Evolutionary conservation across 2,113 vertebrate species (phyloP), one percentile per base, ranked within the genome.

Genomic region (Podocnemis expansa): DNA sequence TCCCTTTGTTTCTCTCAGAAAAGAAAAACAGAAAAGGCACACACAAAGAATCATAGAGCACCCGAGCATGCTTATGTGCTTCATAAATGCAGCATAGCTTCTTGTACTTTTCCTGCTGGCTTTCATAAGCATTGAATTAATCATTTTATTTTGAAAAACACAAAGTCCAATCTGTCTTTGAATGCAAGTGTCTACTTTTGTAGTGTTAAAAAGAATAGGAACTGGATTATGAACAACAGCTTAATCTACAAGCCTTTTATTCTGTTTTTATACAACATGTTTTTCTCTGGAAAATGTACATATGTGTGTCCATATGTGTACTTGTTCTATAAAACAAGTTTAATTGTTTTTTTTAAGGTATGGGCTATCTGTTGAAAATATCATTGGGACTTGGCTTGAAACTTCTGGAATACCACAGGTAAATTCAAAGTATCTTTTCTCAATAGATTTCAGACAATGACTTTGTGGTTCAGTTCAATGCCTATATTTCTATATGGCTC

Each of bases 321-420:
- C n/a, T n/a, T n/a, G n/a, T 45, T 6, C 47, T 54, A 25, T 90
- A 45, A 85, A 51, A 10, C 51, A 55, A 43, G 76, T 80, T 95
- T 87, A 87, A 41, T 95, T 96, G 89, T 92, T 97, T 95, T 98
- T 98, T 98, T 98, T 2, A 97, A 99, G 99, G 96, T 97, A 96
- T 91, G 98, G 96, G n/a, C 96, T 99, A 94, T 98, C 98, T 91
- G 97, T 99, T 78, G 96, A 98, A 97, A 98, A 95, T 96, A 98
- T 99, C 97, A 98, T 98, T 95, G 96, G 97, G 94, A 98, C 98
- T 84, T 99, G 99, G 99, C 98, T 99, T 56, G 99, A 99, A 97
- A 98, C 97, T 97, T 98, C 99, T 0, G 99, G 99, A 97, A 98
- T 99, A 97, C 99, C 99, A 89, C 97, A 99, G 99, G 99, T 99